Base-by-base conservation (phyloP, 1,140 invertebrate genomes). In the Solenopsis fugax region DNA sequence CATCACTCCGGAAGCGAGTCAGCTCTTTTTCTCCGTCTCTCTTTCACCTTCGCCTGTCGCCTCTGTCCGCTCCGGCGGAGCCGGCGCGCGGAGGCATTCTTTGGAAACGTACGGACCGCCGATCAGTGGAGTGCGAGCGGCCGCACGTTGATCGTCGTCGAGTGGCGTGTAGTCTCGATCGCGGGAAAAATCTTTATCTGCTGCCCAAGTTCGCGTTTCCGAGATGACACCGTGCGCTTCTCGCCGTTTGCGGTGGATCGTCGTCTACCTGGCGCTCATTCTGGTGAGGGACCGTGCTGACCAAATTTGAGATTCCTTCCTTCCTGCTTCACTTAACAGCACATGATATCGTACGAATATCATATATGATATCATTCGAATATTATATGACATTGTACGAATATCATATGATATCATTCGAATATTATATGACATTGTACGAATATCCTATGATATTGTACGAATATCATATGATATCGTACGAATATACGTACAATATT, bases 201-300 rank as follows among this genome's bases (percentile, higher is more conserved):
- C 4, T 6, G 16, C 18, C 1, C 1, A 18, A 29, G 13, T 10
- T 2, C 12, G 34, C 34, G 13, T 0, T 7, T 62, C 5, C 7
- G 12, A 81, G 21, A 82, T 82, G 80, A 60, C 24, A 60, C 21
- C 41, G 80, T 34, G 29, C 16, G 13, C 41, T 72, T 37, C 41
- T 72, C 37, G 2, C 24, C 16, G 24, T 1, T 2, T 6, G 12
- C 72, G n/a, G 5, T 48, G 80, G 80, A 34, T 13, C 29, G 12
- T 18, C 13, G 18, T 18, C 13, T 60, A 16, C n/a, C 37, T 73
- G 37, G 67, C 41, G 18, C 24, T 82, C 34, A 21, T 82, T 21
- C 18, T 82, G 80, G 80, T 82, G 7, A 82, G 80, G 1, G 4
- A 13, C 7, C 16, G 18, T 7, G 41, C 41, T 7, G 4, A 5